Base-by-base conservation (phyloP, 1,140 invertebrate genomes). In the Delia radicum region DNA sequence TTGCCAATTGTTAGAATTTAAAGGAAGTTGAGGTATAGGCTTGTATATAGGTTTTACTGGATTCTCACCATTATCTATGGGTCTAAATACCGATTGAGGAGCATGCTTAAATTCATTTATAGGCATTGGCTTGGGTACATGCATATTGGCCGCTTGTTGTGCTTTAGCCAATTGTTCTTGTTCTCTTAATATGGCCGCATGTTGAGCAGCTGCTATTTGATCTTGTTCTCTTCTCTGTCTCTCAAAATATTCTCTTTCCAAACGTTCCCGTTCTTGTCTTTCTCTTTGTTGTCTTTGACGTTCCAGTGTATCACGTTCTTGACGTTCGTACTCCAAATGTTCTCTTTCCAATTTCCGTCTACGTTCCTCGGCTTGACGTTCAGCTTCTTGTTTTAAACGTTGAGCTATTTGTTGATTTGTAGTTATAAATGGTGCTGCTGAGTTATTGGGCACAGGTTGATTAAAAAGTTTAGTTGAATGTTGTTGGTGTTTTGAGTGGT, bases 101-200 rank as follows among this genome's bases (percentile, higher is more conserved):
- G 91, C 91, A 80, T 93, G 92, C 55, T 90, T 92, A 78, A 93
- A 93, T 77, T 92, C 89, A 84, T 92, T 92, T 0, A 92, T 88
- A 0, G 89, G 90, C 63, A 88, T 83, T 18, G 89, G 90, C 29
- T 76, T 72, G 26, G 79, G 48, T 24, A 72, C 69, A 72, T 75
- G 46, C 73, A 72, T 72, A 29, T 21, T 74, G 27, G 75, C 31
- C 13, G 48, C 62, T 55, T 74, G 73, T 46, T 74, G 73, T 42
- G 12, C 15, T 8, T 55, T 63, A 3, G 74, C 74, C 46, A 71
- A 48, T 29, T 74, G 76, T 21, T 77, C 65, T 21, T 65, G 42
- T n/a, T 76, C 75, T 63, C 61, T 48, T 31, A 55, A 55, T 21
- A 55, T 75, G 21, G 75, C 33, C 4, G 55, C 65, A 62, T 74